These are phyloP conservation scores for Macropis europaea DNA, from an alignment of 2,888 invertebrate species.

Conservation along the genomic window DNA sequence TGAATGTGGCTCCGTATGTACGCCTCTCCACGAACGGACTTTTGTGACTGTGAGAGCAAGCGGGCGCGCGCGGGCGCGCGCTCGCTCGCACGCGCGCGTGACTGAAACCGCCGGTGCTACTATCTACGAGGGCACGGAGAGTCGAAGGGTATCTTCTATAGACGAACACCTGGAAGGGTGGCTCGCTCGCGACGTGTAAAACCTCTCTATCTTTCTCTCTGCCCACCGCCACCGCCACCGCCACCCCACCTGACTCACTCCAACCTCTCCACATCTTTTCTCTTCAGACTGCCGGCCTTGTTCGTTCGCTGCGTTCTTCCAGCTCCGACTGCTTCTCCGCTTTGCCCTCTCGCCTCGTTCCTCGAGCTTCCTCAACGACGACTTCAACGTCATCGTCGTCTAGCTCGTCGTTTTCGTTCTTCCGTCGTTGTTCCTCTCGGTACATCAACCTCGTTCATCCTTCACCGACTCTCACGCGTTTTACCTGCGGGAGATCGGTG, in stretches of 20 bases:
- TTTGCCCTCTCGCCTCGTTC: background rate
- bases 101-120: slow-evolving; percentile 47
- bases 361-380: background rate
- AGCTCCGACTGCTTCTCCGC: background rate
- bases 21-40: slow-evolving; percentile 47
- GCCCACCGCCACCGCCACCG: background rate
- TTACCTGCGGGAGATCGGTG: slow-evolving; percentile 1
- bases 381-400: background rate
- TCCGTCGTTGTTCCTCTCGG: slow-evolving; percentile 20
- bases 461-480: too few relatives aligned
- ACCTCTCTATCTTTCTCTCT: slow-evolving; percentile 41
- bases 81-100: slow-evolving; percentile 19
- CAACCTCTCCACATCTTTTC: slow-evolving; percentile 8
- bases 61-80: slow-evolving; percentile 30
- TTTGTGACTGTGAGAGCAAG: slow-evolving; percentile 27
- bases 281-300: background rate
- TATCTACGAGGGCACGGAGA: slow-evolving; percentile 65
- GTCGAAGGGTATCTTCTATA: slow-evolving; percentile 75
- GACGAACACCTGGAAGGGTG: slow-evolving; percentile 64
- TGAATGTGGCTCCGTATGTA: slow-evolving; percentile 47
- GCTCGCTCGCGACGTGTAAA: slow-evolving; percentile 61
- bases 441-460: too few relatives aligned
- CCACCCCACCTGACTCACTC: too few relatives aligned
- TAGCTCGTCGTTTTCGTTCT: background rate
- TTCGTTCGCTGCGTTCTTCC: background rate